Base-by-base conservation (phyloP, 2,888 invertebrate genomes). In the Caenorhabditis sp. region DNA sequence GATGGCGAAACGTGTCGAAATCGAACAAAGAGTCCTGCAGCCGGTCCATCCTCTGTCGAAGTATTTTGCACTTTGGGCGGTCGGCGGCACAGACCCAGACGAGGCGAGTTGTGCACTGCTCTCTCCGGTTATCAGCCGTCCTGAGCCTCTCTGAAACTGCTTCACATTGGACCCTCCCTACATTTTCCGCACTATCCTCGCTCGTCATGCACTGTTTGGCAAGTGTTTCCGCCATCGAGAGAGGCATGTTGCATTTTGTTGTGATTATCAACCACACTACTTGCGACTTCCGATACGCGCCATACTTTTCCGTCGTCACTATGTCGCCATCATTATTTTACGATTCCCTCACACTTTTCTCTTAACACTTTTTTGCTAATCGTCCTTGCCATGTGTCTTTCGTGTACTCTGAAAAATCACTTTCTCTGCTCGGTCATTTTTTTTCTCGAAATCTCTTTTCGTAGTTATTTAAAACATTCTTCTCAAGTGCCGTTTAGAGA, bases 201-300 rank as follows among this genome's bases (percentile, higher is more conserved):
- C 7, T 30, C 48, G 27, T 48, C 48, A 50, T 41, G 41, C 30
- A 50, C n/a, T 43, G 41, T 30, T 45, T 32, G 30, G 22, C 22
- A 59, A 17, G 32, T n/a, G 35, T 24, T 46, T 35, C 17, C 50
- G 9, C 22, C 37, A 26, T 27, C 46, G 39, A 24, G 48, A 22
- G 41, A 20, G 24, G 50, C 30, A 35, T 59, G 59, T 70, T 46
- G 45, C 59, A 70, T 59, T 70, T 22, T 70, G 59, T 68, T 68
- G 68, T 68, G 68, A 52, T 52, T 59, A 68, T 68, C 59, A 68
- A 24, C 50, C 24, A 15, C 59, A 70, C 59, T 70, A 59, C 59
- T 53, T 70, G 59, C 59, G 70, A 70, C 70, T 70, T 70, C 70
- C 70, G 59, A 59, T 59, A 70, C 59, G 70, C 66, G 37, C 27